These are phyloP conservation scores for Bathynomus jamesi DNA, from an alignment of 1,140 invertebrate species.

Conservation along the genomic window DNA sequence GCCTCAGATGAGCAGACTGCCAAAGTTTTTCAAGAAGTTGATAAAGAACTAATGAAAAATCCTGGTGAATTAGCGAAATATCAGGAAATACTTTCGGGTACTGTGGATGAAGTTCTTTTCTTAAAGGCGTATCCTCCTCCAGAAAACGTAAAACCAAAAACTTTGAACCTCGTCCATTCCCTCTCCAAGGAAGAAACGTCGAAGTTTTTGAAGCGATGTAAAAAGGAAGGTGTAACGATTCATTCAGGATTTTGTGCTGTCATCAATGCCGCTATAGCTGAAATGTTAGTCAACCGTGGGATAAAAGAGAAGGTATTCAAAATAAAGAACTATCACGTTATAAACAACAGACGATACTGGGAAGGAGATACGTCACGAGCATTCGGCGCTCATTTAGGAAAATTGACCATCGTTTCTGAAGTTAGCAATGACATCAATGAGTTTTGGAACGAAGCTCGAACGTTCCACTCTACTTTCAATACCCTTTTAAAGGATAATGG, in stretches of 20 bases:
- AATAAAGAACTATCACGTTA: too few relatives aligned
- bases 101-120: neutral
- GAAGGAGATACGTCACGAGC: too few relatives aligned
- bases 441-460: too few relatives aligned
- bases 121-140: conserved; percentile 1
- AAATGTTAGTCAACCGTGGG: too few relatives aligned
- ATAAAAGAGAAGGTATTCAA: too few relatives aligned
- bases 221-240: conserved; percentile 7
- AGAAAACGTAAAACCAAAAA: conserved; percentile 4
- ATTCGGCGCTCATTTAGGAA: too few relatives aligned
- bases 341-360: too few relatives aligned
- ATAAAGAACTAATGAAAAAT: neutral
- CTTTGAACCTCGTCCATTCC: neutral
- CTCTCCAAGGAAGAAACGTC: neutral
- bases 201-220: conserved; percentile 8
- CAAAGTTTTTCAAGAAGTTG: neutral
- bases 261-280: too few relatives aligned
- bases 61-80: neutral
- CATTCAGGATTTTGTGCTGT: conserved; percentile 7
- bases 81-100: neutral
- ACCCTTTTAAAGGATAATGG: too few relatives aligned
- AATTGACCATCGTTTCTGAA: too few relatives aligned
- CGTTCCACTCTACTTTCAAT: too few relatives aligned
- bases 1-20: neutral
- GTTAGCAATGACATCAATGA: too few relatives aligned